Base-by-base conservation (phyloP, 2,797 vertebrate genomes). In the Sebastes trivittatus region DNA sequence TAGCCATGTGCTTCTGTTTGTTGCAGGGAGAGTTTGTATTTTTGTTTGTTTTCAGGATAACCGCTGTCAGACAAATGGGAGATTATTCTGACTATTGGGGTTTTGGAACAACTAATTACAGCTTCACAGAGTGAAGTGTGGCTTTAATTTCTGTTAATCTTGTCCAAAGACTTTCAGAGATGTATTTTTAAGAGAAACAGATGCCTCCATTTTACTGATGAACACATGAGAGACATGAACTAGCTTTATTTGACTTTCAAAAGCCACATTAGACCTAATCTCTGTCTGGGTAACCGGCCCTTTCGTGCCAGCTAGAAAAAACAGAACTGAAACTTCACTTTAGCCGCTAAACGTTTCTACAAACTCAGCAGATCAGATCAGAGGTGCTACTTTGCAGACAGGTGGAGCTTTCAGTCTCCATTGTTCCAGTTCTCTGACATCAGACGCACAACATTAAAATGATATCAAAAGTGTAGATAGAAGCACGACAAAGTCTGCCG, bases 261-360 rank as follows among this genome's bases (percentile, higher is more conserved):
- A 56, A 14, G 22, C 11, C 10, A 13, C 54, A 7, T 4, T 11
- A 56, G 54, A 56, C 22, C 5, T 23, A 13, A 11, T 56, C 55
- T 25, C 34, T 25, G 60, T 42, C 20, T 16, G 25, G 11, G 8
- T 36, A 63, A 46, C n/a, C 20, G 49, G 5, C 14, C 25, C 10
- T 36, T 46, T 36, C 22, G 22, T 23, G 46, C 23, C 55, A 25
- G 2, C 11, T 2, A 59, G 46, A 82, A 13, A 8, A 77, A 69
- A 36, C 80, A 38, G 34, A 80, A 87, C 6, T 27, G 81, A 87
- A 86, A 80, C 73, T 55, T 36, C 20, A 7, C 9, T 58, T 59
- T 11, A 55, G 46, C 55, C 3, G 29, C 25, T 1, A 2, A 23
- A 36, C 0, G 52, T 54, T 34, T 68, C 11, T 34, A 11, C 54